Evolutionary conservation across 2,113 vertebrate species (phyloP).

Genomic region (Garra rufa): DNA sequence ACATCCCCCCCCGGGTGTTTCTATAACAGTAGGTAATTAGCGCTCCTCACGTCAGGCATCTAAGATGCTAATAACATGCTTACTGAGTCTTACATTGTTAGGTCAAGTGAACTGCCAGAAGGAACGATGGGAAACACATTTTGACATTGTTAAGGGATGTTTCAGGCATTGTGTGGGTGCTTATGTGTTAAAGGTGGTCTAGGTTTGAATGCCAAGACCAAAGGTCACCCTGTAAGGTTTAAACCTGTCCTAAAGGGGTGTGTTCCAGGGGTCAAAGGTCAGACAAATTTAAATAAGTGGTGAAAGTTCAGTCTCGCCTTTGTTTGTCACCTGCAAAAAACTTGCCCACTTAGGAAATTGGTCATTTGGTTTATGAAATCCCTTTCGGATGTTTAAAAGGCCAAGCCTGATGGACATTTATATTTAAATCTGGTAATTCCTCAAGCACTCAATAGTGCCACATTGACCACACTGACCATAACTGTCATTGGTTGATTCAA

Average conservation of each 20-base stretch:
- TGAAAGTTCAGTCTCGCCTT: slow-evolving; percentile 16
- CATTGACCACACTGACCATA: neutral
- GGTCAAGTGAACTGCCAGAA: slow-evolving; percentile 57
- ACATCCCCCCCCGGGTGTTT: slow-evolving; percentile 38
- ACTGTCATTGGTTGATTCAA: neutral
- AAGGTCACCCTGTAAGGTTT: slow-evolving; percentile 65
- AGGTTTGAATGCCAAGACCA: slow-evolving; percentile 58
- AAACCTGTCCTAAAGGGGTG: slow-evolving; percentile 70
- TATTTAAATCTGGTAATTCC: neutral
- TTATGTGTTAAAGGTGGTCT: slow-evolving; percentile 63
- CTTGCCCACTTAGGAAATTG: slow-evolving; percentile 61
- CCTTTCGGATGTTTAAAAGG: slow-evolving; percentile 31
- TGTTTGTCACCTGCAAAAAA: slow-evolving; percentile 9
- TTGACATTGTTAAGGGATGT: slow-evolving; percentile 29
- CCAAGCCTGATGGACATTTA: slow-evolving; percentile 32
- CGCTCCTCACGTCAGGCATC: slow-evolving; percentile 50
- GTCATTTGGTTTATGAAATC: slow-evolving; percentile 61
- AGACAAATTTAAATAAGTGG: slow-evolving; percentile 73
- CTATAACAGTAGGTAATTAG: slow-evolving; percentile 50
- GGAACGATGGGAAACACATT: slow-evolving; percentile 34
- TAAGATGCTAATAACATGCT: slow-evolving; percentile 51
- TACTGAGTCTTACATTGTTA: slow-evolving; percentile 50
- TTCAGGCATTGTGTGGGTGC: slow-evolving; percentile 30
- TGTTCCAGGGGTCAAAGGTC: slow-evolving; percentile 72
- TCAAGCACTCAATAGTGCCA: neutral